These are phyloP conservation scores for Hexactinellida sp. DNA, from an alignment of 37 sponge, comb jelly and placozoan genomes.

Conservation along the genomic window DNA sequence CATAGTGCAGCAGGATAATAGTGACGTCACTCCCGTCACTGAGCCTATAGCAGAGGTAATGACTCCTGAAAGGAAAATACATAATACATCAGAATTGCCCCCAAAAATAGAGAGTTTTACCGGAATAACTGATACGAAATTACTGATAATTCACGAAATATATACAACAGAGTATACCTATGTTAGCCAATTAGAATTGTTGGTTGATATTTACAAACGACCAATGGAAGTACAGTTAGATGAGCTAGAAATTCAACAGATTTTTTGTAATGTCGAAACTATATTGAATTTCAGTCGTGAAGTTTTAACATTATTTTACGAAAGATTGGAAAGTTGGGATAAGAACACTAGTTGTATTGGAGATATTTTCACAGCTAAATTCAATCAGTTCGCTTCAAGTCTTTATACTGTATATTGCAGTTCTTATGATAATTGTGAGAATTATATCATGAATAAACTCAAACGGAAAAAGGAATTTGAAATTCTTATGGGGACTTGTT, in stretches of 20 bases:
- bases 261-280: conserved; percentile 76
- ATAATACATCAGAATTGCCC: background rate
- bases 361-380: conserved; percentile 59
- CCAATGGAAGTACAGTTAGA: conserved; percentile 29
- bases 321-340: conserved; percentile 30
- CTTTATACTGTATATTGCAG: conserved; percentile 86
- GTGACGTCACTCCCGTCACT: background rate
- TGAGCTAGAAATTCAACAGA: conserved; percentile 34
- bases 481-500: background rate
- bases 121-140: conserved; percentile 22
- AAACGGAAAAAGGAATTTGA: conserved; percentile 79
- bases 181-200: conserved; percentile 54
- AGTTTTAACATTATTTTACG: conserved; percentile 43
- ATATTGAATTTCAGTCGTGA: conserved; percentile 54
- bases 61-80: background rate
- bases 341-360: conserved; percentile 40
- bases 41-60: background rate
- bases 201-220: conserved; percentile 68
- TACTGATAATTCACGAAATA: conserved; percentile 60
- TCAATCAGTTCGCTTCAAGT: conserved; percentile 19
- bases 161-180: conserved; percentile 80
- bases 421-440: conserved; percentile 72
- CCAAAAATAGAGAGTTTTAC: background rate
- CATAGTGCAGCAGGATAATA: background rate
- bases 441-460: conserved; percentile 20